These are phyloP conservation scores for Pelobates cultripes DNA, from an alignment of 2,797 vertebrate genomes.

Conservation along the genomic window DNA sequence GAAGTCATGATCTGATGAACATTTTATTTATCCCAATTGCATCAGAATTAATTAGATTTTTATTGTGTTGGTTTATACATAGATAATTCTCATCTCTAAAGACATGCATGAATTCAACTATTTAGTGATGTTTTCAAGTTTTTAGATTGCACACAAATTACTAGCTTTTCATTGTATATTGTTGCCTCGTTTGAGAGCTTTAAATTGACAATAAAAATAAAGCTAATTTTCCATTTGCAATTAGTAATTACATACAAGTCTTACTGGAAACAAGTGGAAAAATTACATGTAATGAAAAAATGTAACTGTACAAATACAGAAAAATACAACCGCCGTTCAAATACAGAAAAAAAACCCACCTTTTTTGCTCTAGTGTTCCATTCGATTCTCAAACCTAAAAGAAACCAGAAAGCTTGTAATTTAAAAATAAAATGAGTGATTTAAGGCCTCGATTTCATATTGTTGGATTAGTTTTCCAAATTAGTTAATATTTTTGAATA, in stretches of 20 bases:
- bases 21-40: neutral
- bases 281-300: conserved; percentile 25
- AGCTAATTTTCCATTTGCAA: conserved; percentile 30
- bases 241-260: conserved; percentile 42
- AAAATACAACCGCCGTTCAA: too few relatives aligned
- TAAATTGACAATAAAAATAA: conserved; percentile 16
- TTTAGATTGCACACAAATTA: conserved; percentile 23
- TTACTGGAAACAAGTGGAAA: conserved; percentile 39
- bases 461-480: too few relatives aligned
- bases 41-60: conserved; percentile 10
- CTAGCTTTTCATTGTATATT: conserved; percentile 30
- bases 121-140: neutral
- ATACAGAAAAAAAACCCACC: too few relatives aligned
- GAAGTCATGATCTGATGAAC: conserved; percentile 1
- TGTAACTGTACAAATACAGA: conserved; percentile 15
- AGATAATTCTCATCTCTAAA: neutral
- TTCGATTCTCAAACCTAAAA: too few relatives aligned
- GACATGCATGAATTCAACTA: conserved; percentile 29
- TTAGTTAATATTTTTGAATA: too few relatives aligned
- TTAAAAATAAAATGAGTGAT: too few relatives aligned
- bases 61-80: neutral
- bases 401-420: too few relatives aligned
- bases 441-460: too few relatives aligned
- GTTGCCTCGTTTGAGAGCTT: conserved; percentile 9
- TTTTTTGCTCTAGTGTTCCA: too few relatives aligned